Conservation (phyloP, 1,140 invertebrate species). For the Agrypnia vestita region DNA sequence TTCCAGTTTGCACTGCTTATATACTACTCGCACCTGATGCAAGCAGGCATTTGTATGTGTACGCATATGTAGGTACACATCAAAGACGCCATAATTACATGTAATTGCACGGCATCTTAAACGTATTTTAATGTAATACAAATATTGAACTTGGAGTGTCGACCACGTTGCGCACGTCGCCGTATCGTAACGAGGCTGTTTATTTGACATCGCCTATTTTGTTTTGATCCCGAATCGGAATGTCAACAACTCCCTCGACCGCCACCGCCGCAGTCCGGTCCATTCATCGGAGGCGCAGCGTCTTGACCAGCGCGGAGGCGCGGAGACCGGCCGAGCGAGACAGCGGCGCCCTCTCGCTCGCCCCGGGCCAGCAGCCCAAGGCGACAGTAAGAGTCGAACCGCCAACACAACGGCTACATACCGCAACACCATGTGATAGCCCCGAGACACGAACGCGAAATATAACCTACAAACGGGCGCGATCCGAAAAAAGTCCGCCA, state of each 20-base stretch:
- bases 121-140: too few relatives aligned
- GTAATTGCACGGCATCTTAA: too few relatives aligned
- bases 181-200: too few relatives aligned
- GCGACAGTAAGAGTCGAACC: conserved; percentile 46
- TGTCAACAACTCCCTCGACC: background rate
- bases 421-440: conserved; percentile 40
- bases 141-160: too few relatives aligned
- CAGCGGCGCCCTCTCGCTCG: conserved; percentile 28
- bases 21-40: too few relatives aligned
- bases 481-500: background rate
- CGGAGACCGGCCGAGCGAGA: conserved; percentile 8
- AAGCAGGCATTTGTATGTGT: too few relatives aligned
- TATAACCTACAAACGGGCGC: conserved; percentile 21
- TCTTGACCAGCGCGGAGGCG: background rate
- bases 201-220: background rate
- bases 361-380: conserved; percentile 34
- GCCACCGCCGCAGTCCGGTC: background rate
- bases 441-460: conserved; percentile 36
- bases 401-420: conserved; percentile 44
- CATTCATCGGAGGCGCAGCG: conserved; percentile 13
- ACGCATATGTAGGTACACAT: too few relatives aligned
- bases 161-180: too few relatives aligned
- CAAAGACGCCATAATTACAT: too few relatives aligned
- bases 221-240: background rate
- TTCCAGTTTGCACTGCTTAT: too few relatives aligned